phyloP scores from a whole-genome alignment of 2,113 vertebrate genomes.

The Mormyrus iriodes region DNA sequence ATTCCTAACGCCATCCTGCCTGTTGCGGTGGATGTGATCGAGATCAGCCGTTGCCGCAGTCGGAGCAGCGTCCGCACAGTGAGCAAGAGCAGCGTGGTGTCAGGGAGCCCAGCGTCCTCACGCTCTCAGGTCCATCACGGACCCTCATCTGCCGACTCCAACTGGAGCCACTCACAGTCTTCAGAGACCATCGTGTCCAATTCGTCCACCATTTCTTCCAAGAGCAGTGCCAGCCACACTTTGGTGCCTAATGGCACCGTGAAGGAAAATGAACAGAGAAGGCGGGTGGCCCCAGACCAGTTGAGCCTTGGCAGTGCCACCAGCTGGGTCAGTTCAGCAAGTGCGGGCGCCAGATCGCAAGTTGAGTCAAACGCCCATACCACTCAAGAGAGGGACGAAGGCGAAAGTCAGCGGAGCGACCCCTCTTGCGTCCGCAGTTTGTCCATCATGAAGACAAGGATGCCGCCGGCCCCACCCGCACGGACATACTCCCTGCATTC shows the following conservation, averaged over 20 bases:
- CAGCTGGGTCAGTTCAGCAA: slow-evolving; percentile 42
- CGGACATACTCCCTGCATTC: slow-evolving; percentile 82
- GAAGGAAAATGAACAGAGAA: slow-evolving; percentile 1
- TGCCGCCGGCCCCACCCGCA: slow-evolving; percentile 69
- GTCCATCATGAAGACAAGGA: slow-evolving; percentile 82
- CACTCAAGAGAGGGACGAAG: slow-evolving; percentile 49
- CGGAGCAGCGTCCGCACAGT: slow-evolving; percentile 65
- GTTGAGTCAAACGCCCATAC: slow-evolving; percentile 39
- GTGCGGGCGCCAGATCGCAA: slow-evolving; percentile 29
- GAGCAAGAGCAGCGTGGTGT: slow-evolving; percentile 79
- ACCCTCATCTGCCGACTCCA: slow-evolving; percentile 65
- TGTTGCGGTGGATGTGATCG: slow-evolving; percentile 80
- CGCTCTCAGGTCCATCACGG: slow-evolving; percentile 58
- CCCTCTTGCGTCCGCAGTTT: slow-evolving; percentile 65
- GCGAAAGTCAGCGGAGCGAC: slow-evolving; percentile 59
- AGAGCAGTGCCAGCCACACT: slow-evolving; percentile 51
- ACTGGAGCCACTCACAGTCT: slow-evolving; percentile 82
- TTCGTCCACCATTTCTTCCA: slow-evolving; percentile 76
- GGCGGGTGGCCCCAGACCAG: slow-evolving; percentile 43
- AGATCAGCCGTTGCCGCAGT: slow-evolving; percentile 65
- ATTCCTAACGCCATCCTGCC: slow-evolving; percentile 91
- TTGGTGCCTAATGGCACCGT: slow-evolving; percentile 31
- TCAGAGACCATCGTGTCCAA: slow-evolving; percentile 83
- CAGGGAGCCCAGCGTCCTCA: slow-evolving; percentile 73
- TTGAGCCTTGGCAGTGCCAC: slow-evolving; percentile 49